Percentiles rank a stretch among this genome's conserved stretches.
Evolutionary conservation across 2,113 vertebrate species (phyloP).

Genomic region (Pelobates fuscus): DNA sequence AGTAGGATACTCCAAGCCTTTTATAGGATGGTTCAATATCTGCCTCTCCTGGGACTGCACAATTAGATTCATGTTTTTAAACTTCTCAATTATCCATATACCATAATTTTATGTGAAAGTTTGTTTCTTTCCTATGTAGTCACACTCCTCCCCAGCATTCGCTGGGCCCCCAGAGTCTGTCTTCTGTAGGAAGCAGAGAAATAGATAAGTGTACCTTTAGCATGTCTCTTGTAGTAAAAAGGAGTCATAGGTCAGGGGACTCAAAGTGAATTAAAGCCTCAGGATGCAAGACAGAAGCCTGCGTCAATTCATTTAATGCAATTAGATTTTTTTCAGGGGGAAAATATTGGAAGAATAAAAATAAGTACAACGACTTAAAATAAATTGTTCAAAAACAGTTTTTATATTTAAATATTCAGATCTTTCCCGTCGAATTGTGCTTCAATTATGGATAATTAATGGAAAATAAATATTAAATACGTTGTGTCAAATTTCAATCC

Average conservation of each 20-base stretch:
- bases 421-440: too few relatives aligned
- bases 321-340: constrained; percentile 76
- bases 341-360: constrained; percentile 77
- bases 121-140: constrained; percentile 71
- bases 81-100: constrained; percentile 97
- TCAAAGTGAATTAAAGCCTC: constrained; percentile 80
- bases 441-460: too few relatives aligned
- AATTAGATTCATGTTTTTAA: constrained; percentile 99
- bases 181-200: constrained; percentile 77
- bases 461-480: too few relatives aligned
- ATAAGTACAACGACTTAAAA: constrained; percentile 84
- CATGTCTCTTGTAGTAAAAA: constrained; percentile 74
- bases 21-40: constrained; percentile 97
- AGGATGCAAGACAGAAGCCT: constrained; percentile 73
- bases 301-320: constrained; percentile 79
- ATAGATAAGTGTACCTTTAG: constrained; percentile 82
- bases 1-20: constrained; percentile 92
- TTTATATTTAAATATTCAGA: neutral
- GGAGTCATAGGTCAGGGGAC: constrained; percentile 83
- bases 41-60: constrained; percentile 85
- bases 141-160: constrained; percentile 51
- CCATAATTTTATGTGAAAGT: constrained; percentile 93
- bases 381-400: constrained; percentile 73
- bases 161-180: constrained; percentile 60
- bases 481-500: too few relatives aligned